phyloP scores from a whole-genome alignment of 2,797 vertebrate species.

The Spondyliosoma cantharus region DNA sequence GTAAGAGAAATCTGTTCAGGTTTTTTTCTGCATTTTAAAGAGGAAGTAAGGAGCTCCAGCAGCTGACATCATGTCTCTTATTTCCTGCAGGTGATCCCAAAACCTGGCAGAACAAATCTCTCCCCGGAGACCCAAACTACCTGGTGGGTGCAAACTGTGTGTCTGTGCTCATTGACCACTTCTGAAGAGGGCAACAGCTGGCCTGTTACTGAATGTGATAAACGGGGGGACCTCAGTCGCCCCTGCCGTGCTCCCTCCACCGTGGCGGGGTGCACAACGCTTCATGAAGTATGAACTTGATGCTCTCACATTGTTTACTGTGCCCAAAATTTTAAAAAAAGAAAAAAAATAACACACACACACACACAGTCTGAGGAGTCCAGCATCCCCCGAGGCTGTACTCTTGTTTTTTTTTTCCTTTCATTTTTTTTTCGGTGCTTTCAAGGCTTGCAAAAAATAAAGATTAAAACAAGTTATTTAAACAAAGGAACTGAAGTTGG shows the following conservation, averaged over 20 bases:
- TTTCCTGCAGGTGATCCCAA: constrained; percentile 95
- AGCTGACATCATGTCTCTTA: constrained; percentile 67
- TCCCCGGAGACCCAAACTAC: constrained; percentile 99
- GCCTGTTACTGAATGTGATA: constrained; percentile 91
- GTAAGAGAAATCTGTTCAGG: background rate
- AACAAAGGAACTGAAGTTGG: constrained; percentile 87
- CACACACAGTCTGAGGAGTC: constrained; percentile 65
- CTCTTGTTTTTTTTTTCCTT: constrained; percentile 67
- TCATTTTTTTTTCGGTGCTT: constrained; percentile 82
- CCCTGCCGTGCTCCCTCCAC: constrained; percentile 59
- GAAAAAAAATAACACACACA: constrained; percentile 22
- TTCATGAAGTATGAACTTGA: constrained; percentile 87
- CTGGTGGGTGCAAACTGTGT: constrained; percentile 99
- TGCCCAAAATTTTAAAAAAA: constrained; percentile 60
- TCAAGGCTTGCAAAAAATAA: constrained; percentile 89
- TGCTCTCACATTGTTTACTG: constrained; percentile 84
- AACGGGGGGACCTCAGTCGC: constrained; percentile 42
- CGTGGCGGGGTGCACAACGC: constrained; percentile 77
- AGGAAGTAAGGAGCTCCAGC: background rate
- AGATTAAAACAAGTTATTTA: constrained; percentile 77
- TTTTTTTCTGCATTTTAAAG: constrained; percentile 13
- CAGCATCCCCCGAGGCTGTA: constrained; percentile 66
- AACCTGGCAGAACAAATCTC: constrained; percentile 99
- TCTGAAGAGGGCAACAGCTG: constrained; percentile 93
- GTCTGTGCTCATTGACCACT: constrained; percentile 99